Evolutionary conservation across 2,797 vertebrate genomes (phyloP).

Genomic region (Falco columbarius): DNA sequence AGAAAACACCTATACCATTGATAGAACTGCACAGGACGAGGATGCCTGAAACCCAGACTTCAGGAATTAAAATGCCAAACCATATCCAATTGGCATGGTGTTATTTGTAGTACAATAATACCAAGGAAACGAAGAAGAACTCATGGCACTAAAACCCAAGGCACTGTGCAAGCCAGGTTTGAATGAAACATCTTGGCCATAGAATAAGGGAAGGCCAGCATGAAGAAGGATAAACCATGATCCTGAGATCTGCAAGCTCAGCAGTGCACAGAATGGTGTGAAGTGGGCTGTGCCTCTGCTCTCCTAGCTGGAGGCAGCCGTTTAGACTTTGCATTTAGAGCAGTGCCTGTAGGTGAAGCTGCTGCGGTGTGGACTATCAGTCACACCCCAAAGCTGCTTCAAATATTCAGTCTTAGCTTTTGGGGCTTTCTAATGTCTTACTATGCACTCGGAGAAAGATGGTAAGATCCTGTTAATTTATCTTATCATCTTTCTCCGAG

Average conservation of each 20-base stretch:
- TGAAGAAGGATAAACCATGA: background rate
- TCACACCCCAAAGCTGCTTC: background rate
- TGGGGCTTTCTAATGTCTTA: background rate
- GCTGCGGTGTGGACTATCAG: fast-evolving
- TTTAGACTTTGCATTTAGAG: background rate
- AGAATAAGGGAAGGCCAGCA: background rate
- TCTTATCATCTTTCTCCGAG: too few species aligned
- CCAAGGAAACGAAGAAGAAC: background rate
- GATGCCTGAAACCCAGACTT: background rate
- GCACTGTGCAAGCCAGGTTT: background rate
- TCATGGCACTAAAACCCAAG: background rate
- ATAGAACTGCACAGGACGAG: background rate
- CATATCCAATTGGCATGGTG: background rate
- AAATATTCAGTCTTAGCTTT: background rate
- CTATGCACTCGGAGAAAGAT: background rate
- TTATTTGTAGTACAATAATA: background rate
- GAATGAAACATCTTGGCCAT: background rate
- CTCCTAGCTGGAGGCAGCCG: background rate
- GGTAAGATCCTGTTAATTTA: background rate
- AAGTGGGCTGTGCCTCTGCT: background rate
- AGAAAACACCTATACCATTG: background rate
- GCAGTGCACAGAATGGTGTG: background rate
- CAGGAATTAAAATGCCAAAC: background rate
- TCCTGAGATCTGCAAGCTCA: background rate
- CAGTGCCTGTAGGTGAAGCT: background rate